These are phyloP conservation scores for Drosophila elegans DNA, from an alignment of 1,140 invertebrate species.

Conservation along the genomic window DNA sequence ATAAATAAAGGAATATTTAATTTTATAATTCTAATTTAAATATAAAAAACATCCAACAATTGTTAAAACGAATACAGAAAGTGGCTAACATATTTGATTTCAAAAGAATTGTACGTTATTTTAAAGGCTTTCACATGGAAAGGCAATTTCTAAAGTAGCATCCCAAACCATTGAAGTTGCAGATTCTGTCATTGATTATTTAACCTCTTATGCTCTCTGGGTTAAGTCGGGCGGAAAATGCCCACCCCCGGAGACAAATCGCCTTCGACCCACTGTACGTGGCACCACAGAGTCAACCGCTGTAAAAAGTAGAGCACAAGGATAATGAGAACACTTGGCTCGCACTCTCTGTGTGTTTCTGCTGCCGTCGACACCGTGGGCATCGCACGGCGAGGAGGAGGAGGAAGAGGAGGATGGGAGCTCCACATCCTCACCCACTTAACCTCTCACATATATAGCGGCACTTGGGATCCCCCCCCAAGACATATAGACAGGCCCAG, in stretches of 20 bases:
- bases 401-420: slow-evolving; percentile 15
- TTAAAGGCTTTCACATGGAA: background rate
- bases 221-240: slow-evolving; percentile 21
- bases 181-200: slow-evolving; percentile 11
- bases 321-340: slow-evolving; percentile 78
- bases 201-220: slow-evolving; percentile 6
- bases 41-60: no score
- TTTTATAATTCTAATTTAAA: no score
- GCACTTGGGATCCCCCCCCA: slow-evolving; percentile 18
- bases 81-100: no score
- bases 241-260: slow-evolving; percentile 17
- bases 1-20: no score
- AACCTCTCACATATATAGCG: slow-evolving; percentile 38
- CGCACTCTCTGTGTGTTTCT: slow-evolving; percentile 51
- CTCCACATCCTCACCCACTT: slow-evolving; percentile 37
- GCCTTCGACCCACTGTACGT: slow-evolving; percentile 37
- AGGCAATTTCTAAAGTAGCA: background rate
- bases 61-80: no score
- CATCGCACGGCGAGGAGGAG: slow-evolving; percentile 1
- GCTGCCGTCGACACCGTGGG: slow-evolving; percentile 24
- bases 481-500: slow-evolving; percentile 64
- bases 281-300: slow-evolving; percentile 49
- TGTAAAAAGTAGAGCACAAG: slow-evolving; percentile 78
- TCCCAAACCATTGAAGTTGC: slow-evolving; percentile 11
- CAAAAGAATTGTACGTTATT: no score